Evolutionary conservation across 2,797 vertebrate species (phyloP), one percentile per base, ranked within the genome.

Genomic region (Dendrocincla tyrannina): DNA sequence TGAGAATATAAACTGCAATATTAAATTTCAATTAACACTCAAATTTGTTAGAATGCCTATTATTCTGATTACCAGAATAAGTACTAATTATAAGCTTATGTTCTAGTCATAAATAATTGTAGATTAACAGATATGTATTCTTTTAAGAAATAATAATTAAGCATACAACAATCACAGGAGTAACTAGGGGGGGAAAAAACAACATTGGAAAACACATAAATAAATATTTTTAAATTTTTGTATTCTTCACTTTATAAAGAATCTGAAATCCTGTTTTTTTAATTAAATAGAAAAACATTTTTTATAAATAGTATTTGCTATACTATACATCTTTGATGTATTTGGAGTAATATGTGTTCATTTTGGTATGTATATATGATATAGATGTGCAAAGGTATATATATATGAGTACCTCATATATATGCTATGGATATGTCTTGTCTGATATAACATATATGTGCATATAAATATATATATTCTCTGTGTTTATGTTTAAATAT

Each of bases 61-160:
- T 76, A 47, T 66, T 93, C 22, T 83, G 14, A 53, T 63, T 67
- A 55, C 2, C 9, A 47, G 47, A 59, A 35, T 10, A 90, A 63
- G 7, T n/a, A 17, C 5, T 13, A 17, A 18, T 24, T 62, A 39
- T 32, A 83, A 88, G 4, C 1, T 90, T 28, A 60, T 60, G 9
- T 78, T 87, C 11, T 35, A 46, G 11, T 33, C 3, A 33, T 27
- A 53, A 93, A 58, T 53, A 89, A 33, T 17, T 55, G 20, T 15
- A 44, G 2, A 13, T 44, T 2, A 69, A 64, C 37, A 2, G 1
- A 42, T 25, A n/a, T 0, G 35, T 17, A 30, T 37, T 20, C 15
- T 46, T 72, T 62, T 17, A 50, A 24, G 7, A 69, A 53, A 80
- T 32, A 44, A 77, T 53, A 74, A 49, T 3, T 4, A 55, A 52